Percentiles rank a stretch among this genome's conserved stretches.
Conservation (phyloP, 1,140 invertebrate species). For the Lanistes nyassanus region DNA sequence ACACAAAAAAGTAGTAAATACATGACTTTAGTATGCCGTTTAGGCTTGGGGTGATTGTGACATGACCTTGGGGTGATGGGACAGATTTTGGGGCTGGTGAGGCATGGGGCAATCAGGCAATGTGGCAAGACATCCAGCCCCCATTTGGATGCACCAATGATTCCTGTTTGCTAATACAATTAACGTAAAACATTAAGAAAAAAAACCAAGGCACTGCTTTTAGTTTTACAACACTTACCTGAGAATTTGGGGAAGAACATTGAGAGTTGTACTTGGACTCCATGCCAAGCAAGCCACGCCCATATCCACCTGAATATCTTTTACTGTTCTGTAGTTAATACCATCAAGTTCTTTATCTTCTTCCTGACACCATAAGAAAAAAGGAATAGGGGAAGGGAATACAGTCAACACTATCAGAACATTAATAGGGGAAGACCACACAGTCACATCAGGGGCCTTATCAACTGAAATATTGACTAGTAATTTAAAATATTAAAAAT, state of each 20-base stretch:
- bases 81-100: no score
- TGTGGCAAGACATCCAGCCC: background rate
- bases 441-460: no score
- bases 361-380: slow-evolving; percentile 41
- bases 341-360: slow-evolving; percentile 53
- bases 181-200: background rate
- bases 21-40: no score
- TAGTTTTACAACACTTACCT: slow-evolving; percentile 38
- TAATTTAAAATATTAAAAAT: no score
- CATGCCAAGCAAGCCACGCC: slow-evolving; percentile 53
- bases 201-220: background rate
- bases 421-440: no score
- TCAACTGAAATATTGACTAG: no score
- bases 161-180: background rate
- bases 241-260: slow-evolving; percentile 37
- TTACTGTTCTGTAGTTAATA: slow-evolving; percentile 48
- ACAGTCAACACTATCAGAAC: background rate
- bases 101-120: no score
- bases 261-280: slow-evolving; percentile 54
- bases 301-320: slow-evolving; percentile 51
- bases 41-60: no score
- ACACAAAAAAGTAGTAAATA: no score
- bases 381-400: slow-evolving; percentile 3
- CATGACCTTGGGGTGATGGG: no score
- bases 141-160: background rate